These are phyloP conservation scores for Dromaius novaehollandiae DNA, from an alignment of 2,113 vertebrate genomes.

Conservation along the genomic window DNA sequence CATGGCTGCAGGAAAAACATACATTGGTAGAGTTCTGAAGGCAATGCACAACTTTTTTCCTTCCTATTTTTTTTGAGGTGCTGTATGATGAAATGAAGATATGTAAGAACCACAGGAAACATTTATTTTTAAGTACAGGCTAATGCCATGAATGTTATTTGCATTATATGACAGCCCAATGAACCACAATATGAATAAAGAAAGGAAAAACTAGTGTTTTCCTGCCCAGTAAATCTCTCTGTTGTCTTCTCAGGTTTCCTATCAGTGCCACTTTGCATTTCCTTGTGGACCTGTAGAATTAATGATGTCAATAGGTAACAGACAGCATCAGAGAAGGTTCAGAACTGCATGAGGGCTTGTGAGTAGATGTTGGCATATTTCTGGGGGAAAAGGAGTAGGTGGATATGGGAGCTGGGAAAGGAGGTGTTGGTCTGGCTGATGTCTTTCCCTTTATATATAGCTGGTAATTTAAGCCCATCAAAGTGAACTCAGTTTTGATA, in stretches of 20 bases:
- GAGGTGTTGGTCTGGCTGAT: slow-evolving; percentile 27
- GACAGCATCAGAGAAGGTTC: not conserved
- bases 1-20: slow-evolving; percentile 48
- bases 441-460: slow-evolving; percentile 20
- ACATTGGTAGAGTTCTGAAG: not conserved
- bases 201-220: slow-evolving; percentile 45
- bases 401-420: not conserved
- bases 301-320: slow-evolving; percentile 30
- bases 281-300: not conserved
- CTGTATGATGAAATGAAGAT: slow-evolving; percentile 51
- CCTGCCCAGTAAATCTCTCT: slow-evolving; percentile 14
- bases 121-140: slow-evolving; percentile 57
- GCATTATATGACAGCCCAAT: slow-evolving; percentile 48
- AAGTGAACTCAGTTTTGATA: slow-evolving; percentile 36
- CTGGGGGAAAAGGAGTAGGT: not conserved
- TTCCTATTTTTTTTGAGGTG: slow-evolving; percentile 13
- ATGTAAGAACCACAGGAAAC: slow-evolving; percentile 58
- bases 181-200: slow-evolving; percentile 50
- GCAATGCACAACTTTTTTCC: slow-evolving; percentile 7
- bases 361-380: slow-evolving; percentile 12
- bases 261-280: slow-evolving; percentile 19
- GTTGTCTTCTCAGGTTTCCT: slow-evolving; percentile 49
- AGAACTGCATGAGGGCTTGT: not conserved
- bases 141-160: slow-evolving; percentile 60
- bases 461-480: slow-evolving; percentile 36